Percentiles rank a stretch among this genome's conserved stretches.
Conservation (phyloP, 2,113 vertebrate genomes). For the Nyctibius bracteatus region DNA sequence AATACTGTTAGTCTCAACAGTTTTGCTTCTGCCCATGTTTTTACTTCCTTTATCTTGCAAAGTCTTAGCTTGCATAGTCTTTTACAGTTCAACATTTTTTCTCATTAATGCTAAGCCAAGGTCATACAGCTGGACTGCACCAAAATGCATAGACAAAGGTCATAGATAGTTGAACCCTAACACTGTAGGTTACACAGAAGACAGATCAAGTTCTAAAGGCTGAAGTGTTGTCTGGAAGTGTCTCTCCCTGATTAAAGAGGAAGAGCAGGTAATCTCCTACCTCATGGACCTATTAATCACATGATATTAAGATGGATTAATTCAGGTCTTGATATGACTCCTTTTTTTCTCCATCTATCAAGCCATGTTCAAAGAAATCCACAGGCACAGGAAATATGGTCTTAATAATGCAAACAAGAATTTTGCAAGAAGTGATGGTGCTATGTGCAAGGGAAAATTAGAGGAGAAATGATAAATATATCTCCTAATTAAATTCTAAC, state of each 20-base stretch:
- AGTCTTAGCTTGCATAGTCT: not conserved
- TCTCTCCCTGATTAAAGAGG: not conserved
- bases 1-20: not conserved
- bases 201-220: not conserved
- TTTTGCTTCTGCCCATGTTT: not conserved
- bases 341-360: not conserved
- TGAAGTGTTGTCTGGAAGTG: not conserved
- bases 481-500: not conserved
- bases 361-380: not conserved
- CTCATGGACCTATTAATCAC: not conserved
- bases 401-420: not conserved
- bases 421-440: not conserved
- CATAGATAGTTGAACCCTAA: not conserved
- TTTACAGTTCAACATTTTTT: not conserved
- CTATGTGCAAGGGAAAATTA: not conserved
- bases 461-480: not conserved
- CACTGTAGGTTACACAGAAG: not conserved
- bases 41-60: not conserved
- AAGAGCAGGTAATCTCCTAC: not conserved
- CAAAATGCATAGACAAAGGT: not conserved
- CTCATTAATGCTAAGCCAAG: not conserved
- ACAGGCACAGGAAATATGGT: not conserved
- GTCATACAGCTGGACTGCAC: not conserved
- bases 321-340: not conserved
- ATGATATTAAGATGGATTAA: not conserved